Conservation (phyloP, 2,113 vertebrate species). For the Opisthocomus hoazin region DNA sequence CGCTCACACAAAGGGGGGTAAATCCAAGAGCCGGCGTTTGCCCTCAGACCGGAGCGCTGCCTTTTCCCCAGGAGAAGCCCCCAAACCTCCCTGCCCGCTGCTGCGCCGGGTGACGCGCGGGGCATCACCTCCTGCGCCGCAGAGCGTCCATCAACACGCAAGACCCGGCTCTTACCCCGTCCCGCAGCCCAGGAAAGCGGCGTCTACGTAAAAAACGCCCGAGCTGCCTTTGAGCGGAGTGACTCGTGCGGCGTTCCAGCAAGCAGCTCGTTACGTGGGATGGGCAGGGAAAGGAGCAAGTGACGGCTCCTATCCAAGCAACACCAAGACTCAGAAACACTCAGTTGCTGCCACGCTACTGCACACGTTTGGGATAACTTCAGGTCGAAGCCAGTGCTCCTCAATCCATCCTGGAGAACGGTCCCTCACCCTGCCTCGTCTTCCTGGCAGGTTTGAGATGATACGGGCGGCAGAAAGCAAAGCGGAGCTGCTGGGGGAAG, state of each 20-base stretch:
- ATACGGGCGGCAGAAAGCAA: background rate
- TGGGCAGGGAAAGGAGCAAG: background rate
- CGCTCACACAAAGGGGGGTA: background rate
- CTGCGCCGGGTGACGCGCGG: fast-evolving
- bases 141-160: fast-evolving
- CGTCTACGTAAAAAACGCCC: background rate
- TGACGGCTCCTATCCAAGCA: background rate
- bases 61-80: background rate
- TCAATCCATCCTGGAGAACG: background rate
- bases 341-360: background rate
- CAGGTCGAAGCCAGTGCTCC: background rate
- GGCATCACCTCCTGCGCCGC: background rate
- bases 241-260: too few species aligned
- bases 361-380: background rate
- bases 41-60: background rate
- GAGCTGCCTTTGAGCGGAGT: background rate
- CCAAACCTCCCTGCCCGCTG: background rate
- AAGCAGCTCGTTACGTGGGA: background rate
- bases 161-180: fast-evolving
- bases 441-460: background rate
- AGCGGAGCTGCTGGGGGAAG: background rate
- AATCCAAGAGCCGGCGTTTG: background rate
- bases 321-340: background rate
- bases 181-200: background rate
- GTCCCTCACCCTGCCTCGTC: background rate